A percentile compares a stretch with the other conserved stretches of the same genome.
phyloP scores from a whole-genome alignment of 2,113 vertebrate species.

The Mastomys natalensis region DNA sequence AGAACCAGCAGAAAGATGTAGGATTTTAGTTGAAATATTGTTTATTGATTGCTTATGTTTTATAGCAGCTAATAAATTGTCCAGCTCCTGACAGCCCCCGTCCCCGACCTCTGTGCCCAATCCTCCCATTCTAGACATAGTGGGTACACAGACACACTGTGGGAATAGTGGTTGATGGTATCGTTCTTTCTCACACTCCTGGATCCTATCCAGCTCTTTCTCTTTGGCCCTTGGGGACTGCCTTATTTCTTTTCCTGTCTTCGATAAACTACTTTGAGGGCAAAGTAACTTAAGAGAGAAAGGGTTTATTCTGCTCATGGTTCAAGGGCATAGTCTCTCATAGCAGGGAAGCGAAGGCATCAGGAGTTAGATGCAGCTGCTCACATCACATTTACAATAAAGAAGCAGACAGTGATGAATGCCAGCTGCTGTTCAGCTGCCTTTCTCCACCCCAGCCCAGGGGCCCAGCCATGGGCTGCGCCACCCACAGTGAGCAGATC shows the following conservation, averaged over 20 bases:
- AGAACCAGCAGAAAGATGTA: neutral
- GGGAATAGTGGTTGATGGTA: neutral
- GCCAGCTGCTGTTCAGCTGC: neutral
- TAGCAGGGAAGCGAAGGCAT: neutral
- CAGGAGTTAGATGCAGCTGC: neutral
- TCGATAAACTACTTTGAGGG: neutral
- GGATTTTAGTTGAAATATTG: slow-evolving; percentile 24
- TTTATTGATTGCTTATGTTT: slow-evolving; percentile 9
- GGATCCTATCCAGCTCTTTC: neutral
- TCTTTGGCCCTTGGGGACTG: neutral
- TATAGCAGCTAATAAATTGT: neutral
- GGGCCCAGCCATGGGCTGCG: neutral
- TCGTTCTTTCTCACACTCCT: neutral
- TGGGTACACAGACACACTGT: neutral
- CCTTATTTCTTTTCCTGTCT: neutral
- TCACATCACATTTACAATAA: neutral
- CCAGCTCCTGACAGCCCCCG: neutral
- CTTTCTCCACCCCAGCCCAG: neutral
- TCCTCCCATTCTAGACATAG: neutral
- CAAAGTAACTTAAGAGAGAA: neutral
- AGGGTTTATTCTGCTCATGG: no score
- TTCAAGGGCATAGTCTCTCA: neutral
- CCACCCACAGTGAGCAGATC: neutral
- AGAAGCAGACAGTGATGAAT: neutral
- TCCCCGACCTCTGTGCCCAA: neutral